Conservation (phyloP, 1,140 invertebrate genomes). For the Coboldia fuscipes region DNA sequence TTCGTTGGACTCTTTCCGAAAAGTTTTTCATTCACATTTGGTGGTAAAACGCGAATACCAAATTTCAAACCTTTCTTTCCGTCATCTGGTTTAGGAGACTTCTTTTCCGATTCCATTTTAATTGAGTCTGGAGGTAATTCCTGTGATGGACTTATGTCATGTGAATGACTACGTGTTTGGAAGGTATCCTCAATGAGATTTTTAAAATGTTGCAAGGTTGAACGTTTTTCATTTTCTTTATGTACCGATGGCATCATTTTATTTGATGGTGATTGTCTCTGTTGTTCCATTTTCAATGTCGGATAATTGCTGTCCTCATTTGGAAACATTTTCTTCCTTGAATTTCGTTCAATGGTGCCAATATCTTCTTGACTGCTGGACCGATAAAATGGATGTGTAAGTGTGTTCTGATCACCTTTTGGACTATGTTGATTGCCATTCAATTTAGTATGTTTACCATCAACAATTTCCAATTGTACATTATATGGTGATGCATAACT, state of each 20-base stretch:
- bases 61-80: constrained; percentile 36
- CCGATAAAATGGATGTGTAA: constrained; percentile 15
- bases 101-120: not conserved
- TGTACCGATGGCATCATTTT: constrained; percentile 2
- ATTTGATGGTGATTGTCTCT: not conserved
- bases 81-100: constrained; percentile 14
- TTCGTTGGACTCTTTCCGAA: constrained; percentile 23
- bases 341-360: constrained; percentile 12
- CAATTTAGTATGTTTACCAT: constrained; percentile 9
- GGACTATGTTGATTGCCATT: not conserved
- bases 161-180: not conserved
- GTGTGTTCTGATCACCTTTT: constrained; percentile 5
- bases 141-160: not conserved
- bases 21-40: constrained; percentile 25
- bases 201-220: not conserved
- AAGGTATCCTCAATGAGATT: constrained; percentile 1
- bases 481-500: constrained; percentile 85
- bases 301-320: constrained; percentile 4
- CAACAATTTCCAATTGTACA: constrained; percentile 45
- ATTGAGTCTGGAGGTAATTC: no score
- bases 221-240: constrained; percentile 3
- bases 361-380: constrained; percentile 26
- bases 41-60: constrained; percentile 40
- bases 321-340: constrained; percentile 3
- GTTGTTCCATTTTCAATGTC: constrained; percentile 15